A percentile compares a stretch with the other conserved stretches of the same genome.
Conservation (phyloP, 2,888 invertebrate species). For the Hemithea aestivaria region DNA sequence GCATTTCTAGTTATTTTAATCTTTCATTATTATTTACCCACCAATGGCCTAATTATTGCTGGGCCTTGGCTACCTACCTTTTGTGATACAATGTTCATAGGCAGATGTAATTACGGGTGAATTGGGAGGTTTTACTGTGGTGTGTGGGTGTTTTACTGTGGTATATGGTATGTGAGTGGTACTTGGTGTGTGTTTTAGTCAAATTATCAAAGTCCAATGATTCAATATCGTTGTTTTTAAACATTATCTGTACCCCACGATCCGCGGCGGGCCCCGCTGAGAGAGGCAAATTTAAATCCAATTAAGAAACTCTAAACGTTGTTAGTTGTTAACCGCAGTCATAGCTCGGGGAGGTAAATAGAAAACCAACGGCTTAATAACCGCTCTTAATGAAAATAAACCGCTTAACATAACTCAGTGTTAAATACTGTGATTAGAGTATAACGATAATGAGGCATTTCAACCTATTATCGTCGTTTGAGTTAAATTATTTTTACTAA, state of each 20-base stretch:
- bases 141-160: too few species aligned
- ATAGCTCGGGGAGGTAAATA: constrained; percentile 16
- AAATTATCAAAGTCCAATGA: too few species aligned
- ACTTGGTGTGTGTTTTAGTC: too few species aligned
- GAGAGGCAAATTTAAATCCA: constrained; percentile 61
- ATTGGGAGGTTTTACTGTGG: too few species aligned
- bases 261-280: constrained; percentile 53
- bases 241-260: constrained; percentile 51
- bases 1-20: too few species aligned
- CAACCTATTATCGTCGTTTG: constrained; percentile 39
- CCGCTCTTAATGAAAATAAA: constrained; percentile 43
- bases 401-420: constrained; percentile 45
- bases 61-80: too few species aligned
- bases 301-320: constrained; percentile 51
- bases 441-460: constrained; percentile 34
- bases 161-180: too few species aligned
- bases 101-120: too few species aligned
- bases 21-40: too few species aligned
- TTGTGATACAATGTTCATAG: too few species aligned
- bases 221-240: constrained; percentile 20
- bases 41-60: too few species aligned
- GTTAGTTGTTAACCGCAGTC: constrained; percentile 23
- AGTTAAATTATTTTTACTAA: constrained; percentile 37
- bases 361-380: constrained; percentile 46
- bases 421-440: constrained; percentile 42